These are phyloP conservation scores for Acholoe squamosa DNA, from an alignment of 2,888 invertebrate species.

Conservation along the genomic window DNA sequence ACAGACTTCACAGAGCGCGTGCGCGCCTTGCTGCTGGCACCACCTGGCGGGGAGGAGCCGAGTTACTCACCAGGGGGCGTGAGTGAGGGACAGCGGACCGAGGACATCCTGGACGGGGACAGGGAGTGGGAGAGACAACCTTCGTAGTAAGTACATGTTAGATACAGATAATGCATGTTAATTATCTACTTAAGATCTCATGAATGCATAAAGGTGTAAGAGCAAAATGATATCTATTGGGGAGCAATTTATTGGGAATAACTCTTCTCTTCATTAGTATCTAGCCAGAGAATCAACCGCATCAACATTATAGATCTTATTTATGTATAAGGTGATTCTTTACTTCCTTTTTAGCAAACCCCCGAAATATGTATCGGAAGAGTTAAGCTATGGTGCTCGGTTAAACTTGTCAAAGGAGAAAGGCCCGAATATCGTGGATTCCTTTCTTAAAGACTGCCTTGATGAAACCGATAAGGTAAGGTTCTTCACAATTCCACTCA, in stretches of 20 bases:
- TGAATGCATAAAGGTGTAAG: no score
- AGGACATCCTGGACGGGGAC: constrained; percentile 62
- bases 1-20: constrained; percentile 43
- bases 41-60: neutral
- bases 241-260: no score
- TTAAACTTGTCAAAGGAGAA: constrained; percentile 2
- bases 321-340: no score
- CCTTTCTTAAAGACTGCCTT: constrained; percentile 40
- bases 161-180: no score
- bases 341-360: constrained; percentile 17
- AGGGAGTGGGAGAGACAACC: constrained; percentile 49
- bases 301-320: no score
- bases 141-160: constrained; percentile 2
- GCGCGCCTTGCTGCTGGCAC: constrained; percentile 43
- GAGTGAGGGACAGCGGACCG: constrained; percentile 29
- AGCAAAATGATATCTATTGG: no score
- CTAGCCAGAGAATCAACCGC: no score
- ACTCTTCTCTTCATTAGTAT: no score
- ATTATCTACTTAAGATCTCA: no score
- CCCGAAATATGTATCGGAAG: neutral
- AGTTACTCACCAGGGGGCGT: neutral
- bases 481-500: neutral
- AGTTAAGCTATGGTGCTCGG: neutral
- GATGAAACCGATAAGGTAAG: constrained; percentile 41
- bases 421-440: constrained; percentile 25